Evolutionary conservation across 2,888 invertebrate genomes (phyloP).

Genomic region (Limenitis camilla): DNA sequence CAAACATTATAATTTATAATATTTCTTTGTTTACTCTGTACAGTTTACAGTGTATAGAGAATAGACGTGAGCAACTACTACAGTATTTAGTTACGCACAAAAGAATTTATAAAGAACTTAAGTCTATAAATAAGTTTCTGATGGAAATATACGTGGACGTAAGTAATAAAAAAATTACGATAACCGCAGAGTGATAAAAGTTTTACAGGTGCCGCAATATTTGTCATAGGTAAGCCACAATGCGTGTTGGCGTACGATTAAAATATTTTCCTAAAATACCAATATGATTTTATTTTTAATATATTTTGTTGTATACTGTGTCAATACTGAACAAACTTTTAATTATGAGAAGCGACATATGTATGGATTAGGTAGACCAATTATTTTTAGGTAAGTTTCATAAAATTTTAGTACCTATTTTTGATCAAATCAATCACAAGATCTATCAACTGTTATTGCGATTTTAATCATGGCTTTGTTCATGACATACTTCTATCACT

Average conservation of each 20-base stretch:
- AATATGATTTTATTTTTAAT: conserved; percentile 19
- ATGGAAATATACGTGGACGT: conserved; percentile 36
- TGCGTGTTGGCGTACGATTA: conserved; percentile 31
- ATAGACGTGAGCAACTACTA: no score
- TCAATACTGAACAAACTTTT: conserved; percentile 32
- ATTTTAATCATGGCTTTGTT: no score
- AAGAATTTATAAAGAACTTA: no score
- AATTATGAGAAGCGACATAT: conserved; percentile 39
- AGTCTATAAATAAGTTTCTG: conserved; percentile 9
- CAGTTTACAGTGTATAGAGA: no score
- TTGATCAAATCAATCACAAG: no score
- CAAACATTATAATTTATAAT: no score
- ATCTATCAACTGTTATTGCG: no score
- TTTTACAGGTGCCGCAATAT: conserved; percentile 28
- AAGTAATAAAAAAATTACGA: conserved; percentile 42
- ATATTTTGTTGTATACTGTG: conserved; percentile 1
- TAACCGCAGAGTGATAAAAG: conserved; percentile 30
- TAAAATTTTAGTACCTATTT: no score
- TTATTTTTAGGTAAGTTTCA: conserved; percentile 8
- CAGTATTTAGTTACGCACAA: no score
- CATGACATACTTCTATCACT: no score
- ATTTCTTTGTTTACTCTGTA: no score
- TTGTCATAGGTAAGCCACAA: conserved; percentile 36
- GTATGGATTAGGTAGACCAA: conserved; percentile 29
- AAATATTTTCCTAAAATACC: background rate